Evolutionary conservation across 2,888 invertebrate genomes (phyloP).

Genomic region (Panopea generosa): DNA sequence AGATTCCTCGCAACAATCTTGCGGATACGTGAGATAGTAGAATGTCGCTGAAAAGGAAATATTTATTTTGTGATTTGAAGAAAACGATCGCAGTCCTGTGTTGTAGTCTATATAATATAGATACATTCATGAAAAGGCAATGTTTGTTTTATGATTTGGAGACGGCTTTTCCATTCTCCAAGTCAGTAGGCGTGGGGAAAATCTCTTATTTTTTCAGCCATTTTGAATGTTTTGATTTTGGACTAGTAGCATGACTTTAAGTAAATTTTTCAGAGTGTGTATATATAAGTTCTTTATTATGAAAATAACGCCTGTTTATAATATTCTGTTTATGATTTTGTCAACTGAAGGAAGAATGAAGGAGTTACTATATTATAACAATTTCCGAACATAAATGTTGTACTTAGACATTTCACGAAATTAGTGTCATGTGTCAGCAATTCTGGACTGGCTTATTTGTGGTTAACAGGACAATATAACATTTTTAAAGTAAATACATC

Average conservation of each 20-base stretch:
- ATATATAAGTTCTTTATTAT: slow-evolving; percentile 7
- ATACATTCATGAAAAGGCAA: slow-evolving; percentile 31
- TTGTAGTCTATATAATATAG: slow-evolving; percentile 32
- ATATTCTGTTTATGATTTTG: too few relatives aligned
- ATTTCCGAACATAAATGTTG: too few relatives aligned
- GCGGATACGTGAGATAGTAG: slow-evolving; percentile 22
- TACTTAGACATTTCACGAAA: too few relatives aligned
- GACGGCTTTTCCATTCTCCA: slow-evolving; percentile 13
- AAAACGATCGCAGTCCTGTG: slow-evolving; percentile 40
- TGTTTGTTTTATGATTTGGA: slow-evolving; percentile 50
- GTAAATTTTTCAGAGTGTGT: not conserved
- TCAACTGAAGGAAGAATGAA: too few relatives aligned
- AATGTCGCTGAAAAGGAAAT: slow-evolving; percentile 31
- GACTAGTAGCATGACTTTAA: not conserved
- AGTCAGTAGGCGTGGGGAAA: slow-evolving; percentile 31
- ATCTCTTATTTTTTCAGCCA: slow-evolving; percentile 41
- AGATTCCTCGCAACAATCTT: slow-evolving; percentile 28
- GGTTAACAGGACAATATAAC: too few relatives aligned
- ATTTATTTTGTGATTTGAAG: slow-evolving; percentile 52
- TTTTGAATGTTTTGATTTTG: slow-evolving; percentile 27
- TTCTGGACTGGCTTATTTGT: too few relatives aligned
- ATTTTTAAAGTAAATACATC: too few relatives aligned
- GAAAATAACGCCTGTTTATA: slow-evolving; percentile 3
- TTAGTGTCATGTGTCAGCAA: too few relatives aligned
- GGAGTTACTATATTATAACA: too few relatives aligned